Base-by-base conservation (phyloP, 2,797 vertebrate species). In the Botia kubotai region DNA sequence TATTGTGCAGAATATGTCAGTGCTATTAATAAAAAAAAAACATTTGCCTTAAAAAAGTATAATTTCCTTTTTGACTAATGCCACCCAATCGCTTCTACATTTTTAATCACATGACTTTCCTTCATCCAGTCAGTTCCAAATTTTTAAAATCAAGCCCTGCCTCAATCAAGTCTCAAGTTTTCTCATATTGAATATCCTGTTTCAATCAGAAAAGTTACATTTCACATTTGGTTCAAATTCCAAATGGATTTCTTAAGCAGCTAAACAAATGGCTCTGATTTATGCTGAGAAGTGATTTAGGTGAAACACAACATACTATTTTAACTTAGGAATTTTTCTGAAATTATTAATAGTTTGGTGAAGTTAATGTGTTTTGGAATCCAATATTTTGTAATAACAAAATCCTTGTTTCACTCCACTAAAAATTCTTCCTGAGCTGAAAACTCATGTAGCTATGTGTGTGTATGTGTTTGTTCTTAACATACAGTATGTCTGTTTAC, bases 201-300 rank as follows among this genome's bases (percentile, higher is more conserved):
- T 55, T 55, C 53, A 55, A 16, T 8, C 53, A 21, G 6, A 57
- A 3, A 19, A 19, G 17, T 57, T 13, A 57, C 2, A 8, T 57
- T 57, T 57, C 53, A 57, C n/a, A 57, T 8, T 36, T 46, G 52
- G 14, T 69, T 58, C 36, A 60, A 39, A 60, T 73, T 57, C 52
- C 65, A 68, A 66, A 58, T 68, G 21, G 53, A 46, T 69, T 69
- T 23, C 6, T 8, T 10, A 8, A 43, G 39, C 39, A 43, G 39
- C 39, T 36, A 39, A 43, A 43, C 39, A 43, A 8, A 4, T 58
- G 66, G 52, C 29, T 58, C 46, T 60, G 66, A 48, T 77, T 77
- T 50, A 33, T 77, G 16, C 23, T 21, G 60, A 77, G 36, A 29
- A 69, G 48, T 69, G 46, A 39, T 77, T 77, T 57, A 19, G 65